Percentiles rank a stretch among this genome's conserved stretches.
These are phyloP conservation scores for Anguilla marmorata DNA, from an alignment of 2,797 vertebrate genomes.

Conservation along the genomic window DNA sequence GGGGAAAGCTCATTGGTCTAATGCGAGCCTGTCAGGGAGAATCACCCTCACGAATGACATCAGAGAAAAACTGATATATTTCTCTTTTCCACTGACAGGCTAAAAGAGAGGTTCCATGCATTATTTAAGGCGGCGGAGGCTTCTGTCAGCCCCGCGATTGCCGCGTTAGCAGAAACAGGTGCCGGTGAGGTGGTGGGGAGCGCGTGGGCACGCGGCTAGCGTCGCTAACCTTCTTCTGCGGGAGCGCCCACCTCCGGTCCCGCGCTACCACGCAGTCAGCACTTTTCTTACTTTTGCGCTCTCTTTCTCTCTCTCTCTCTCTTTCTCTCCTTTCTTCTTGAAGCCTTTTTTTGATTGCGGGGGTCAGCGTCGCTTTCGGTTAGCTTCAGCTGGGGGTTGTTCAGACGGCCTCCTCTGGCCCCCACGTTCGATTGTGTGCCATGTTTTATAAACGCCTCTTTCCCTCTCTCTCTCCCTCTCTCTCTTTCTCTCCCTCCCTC, in stretches of 20 bases:
- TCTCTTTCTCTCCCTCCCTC: background rate
- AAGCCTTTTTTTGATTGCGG: slow-evolving; percentile 35
- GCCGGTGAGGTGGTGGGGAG: slow-evolving; percentile 55
- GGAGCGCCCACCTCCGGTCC: slow-evolving; percentile 66
- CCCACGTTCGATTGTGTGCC: background rate
- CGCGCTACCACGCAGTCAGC: slow-evolving; percentile 73
- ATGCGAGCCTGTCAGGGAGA: slow-evolving; percentile 82
- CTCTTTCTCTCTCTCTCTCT: slow-evolving; percentile 16
- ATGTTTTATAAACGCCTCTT: slow-evolving; percentile 6
- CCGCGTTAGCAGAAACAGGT: slow-evolving; percentile 80
- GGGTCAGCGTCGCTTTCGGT: slow-evolving; percentile 45
- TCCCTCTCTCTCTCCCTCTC: slow-evolving; percentile 2
- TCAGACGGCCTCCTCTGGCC: background rate
- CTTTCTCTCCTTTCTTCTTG: slow-evolving; percentile 33
- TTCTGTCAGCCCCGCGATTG: slow-evolving; percentile 79
- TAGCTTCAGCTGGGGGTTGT: slow-evolving; percentile 32
- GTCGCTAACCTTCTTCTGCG: slow-evolving; percentile 71
- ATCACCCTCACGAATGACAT: slow-evolving; percentile 78
- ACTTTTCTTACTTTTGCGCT: slow-evolving; percentile 61
- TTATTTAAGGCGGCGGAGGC: slow-evolving; percentile 81
- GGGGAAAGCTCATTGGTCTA: slow-evolving; percentile 78
- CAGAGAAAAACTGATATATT: slow-evolving; percentile 79
- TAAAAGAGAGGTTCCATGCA: slow-evolving; percentile 83
- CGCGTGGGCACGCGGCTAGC: slow-evolving; percentile 65
- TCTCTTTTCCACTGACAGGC: slow-evolving; percentile 73